phyloP scores from a whole-genome alignment of 2,888 invertebrate genomes.

The Altica lythri region DNA sequence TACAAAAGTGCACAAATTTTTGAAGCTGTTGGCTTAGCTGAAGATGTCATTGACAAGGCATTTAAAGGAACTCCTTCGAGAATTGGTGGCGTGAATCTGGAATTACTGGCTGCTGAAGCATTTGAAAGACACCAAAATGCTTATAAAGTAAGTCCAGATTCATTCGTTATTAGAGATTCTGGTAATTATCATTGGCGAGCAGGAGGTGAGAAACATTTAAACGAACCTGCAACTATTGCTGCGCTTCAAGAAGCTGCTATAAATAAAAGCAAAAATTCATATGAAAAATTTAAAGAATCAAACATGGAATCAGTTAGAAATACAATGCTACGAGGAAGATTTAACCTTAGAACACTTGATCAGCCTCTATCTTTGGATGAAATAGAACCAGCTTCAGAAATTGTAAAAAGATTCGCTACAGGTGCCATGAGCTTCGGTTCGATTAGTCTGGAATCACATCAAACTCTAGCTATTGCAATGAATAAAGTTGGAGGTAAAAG shows the following conservation, averaged over 20 bases:
- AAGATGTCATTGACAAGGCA: slow-evolving; percentile 92
- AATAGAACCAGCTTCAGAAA: slow-evolving; percentile 91
- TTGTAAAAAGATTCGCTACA: slow-evolving; percentile 93
- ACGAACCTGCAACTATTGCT: slow-evolving; percentile 83
- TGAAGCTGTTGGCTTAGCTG: slow-evolving; percentile 93
- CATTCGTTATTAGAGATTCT: slow-evolving; percentile 74
- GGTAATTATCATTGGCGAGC: slow-evolving; percentile 97
- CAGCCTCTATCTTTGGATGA: slow-evolving; percentile 82
- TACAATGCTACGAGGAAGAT: slow-evolving; percentile 91
- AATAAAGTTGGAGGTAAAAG: slow-evolving; percentile 81
- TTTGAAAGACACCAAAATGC: slow-evolving; percentile 80
- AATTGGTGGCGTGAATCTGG: slow-evolving; percentile 88
- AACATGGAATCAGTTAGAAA: slow-evolving; percentile 82
- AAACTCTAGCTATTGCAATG: slow-evolving; percentile 95
- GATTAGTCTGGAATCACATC: slow-evolving; percentile 95
- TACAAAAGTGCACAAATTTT: slow-evolving; percentile 99
- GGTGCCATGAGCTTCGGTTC: slow-evolving; percentile 69
- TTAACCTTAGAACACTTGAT: slow-evolving; percentile 80
- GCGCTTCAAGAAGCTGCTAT: slow-evolving; percentile 86
- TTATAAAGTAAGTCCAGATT: slow-evolving; percentile 71
- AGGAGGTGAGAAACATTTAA: slow-evolving; percentile 97
- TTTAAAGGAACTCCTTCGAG: slow-evolving; percentile 77
- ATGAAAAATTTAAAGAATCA: slow-evolving; percentile 84
- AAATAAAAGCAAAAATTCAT: slow-evolving; percentile 80
- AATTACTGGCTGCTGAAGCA: slow-evolving; percentile 84